Percentiles rank a stretch among this genome's conserved stretches.
phyloP scores from a whole-genome alignment of 2,888 invertebrate species.

The Tipula helvola region DNA sequence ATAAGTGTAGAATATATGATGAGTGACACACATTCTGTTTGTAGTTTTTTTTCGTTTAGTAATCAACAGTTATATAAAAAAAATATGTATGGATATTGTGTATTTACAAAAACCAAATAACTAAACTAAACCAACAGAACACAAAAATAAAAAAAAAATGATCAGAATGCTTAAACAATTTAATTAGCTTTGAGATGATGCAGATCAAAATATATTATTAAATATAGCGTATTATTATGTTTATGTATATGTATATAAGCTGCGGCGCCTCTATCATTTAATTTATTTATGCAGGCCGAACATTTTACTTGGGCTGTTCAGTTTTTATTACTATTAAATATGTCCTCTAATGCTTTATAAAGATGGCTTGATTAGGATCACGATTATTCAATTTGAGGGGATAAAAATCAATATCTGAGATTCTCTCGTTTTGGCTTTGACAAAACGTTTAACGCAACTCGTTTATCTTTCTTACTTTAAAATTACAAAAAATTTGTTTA shows the following conservation, averaged over 20 bases:
- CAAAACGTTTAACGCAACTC: too few species aligned
- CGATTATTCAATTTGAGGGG: neutral
- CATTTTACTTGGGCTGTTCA: neutral
- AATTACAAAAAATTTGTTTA: too few species aligned
- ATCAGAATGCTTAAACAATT: neutral
- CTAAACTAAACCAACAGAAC: neutral
- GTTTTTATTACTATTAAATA: neutral
- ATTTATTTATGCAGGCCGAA: neutral
- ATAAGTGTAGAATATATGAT: slow-evolving; percentile 4
- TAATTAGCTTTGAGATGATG: neutral
- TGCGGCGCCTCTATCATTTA: neutral
- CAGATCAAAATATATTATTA: neutral
- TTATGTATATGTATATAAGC: neutral
- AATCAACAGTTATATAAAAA: neutral
- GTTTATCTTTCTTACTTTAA: too few species aligned
- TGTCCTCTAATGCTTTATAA: too few species aligned
- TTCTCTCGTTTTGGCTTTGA: too few species aligned
- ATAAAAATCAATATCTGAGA: neutral
- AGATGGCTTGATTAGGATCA: too few species aligned
- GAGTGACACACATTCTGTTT: neutral
- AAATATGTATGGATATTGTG: neutral
- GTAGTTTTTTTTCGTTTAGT: neutral
- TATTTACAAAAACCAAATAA: neutral
- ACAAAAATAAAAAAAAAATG: neutral
- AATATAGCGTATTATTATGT: neutral